Evolutionary conservation across 2,113 vertebrate genomes (phyloP).

Genomic region (Myotis davidii): DNA sequence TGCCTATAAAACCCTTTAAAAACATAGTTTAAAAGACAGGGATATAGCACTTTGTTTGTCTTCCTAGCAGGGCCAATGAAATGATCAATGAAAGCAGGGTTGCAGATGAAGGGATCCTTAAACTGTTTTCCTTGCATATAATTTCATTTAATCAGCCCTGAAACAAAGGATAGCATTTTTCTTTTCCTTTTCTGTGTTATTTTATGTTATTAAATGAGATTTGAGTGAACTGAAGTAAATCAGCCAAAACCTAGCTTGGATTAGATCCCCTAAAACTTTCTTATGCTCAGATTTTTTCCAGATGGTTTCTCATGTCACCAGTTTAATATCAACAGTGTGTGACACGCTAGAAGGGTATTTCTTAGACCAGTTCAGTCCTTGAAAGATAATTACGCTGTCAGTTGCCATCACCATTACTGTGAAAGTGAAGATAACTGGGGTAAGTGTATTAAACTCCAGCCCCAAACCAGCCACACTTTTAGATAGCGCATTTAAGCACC

Average conservation of each 20-base stretch:
- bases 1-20: neutral
- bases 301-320: constrained; percentile 69
- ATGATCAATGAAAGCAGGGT: constrained; percentile 41
- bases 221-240: constrained; percentile 76
- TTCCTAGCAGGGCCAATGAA: constrained; percentile 24
- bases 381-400: constrained; percentile 81
- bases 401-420: constrained; percentile 71
- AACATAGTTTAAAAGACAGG: constrained; percentile 1
- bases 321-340: constrained; percentile 64
- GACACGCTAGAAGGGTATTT: constrained; percentile 63
- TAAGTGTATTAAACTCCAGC: constrained; percentile 68
- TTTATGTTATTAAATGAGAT: constrained; percentile 72
- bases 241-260: constrained; percentile 70
- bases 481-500: constrained; percentile 63
- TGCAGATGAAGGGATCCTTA: neutral
- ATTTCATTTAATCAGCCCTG: constrained; percentile 63
- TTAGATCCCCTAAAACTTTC: constrained; percentile 67
- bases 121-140: constrained; percentile 40
- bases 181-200: constrained; percentile 67
- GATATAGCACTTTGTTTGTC: neutral
- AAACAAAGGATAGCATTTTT: constrained; percentile 64
- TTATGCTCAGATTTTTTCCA: constrained; percentile 73
- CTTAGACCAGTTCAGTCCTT: constrained; percentile 61
- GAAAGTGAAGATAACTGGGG: constrained; percentile 59
- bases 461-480: constrained; percentile 61